phyloP scores from a whole-genome alignment of 2,797 vertebrate species.

The Clarias pachynema region DNA sequence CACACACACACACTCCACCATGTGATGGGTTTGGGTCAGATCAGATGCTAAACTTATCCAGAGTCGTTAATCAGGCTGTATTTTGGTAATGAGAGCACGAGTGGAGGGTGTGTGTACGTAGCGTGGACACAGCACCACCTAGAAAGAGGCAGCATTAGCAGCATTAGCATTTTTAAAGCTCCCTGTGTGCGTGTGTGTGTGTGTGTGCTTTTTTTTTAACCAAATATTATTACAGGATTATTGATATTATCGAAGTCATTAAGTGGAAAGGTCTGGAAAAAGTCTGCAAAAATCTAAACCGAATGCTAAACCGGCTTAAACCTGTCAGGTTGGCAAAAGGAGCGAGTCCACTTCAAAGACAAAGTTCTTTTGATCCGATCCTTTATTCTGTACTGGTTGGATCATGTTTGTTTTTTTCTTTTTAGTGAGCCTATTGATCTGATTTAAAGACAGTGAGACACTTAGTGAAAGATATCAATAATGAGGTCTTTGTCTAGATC shows the following conservation, averaged over 20 bases:
- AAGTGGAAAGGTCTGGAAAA: neutral
- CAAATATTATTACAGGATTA: neutral
- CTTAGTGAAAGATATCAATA: neutral
- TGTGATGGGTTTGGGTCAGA: neutral
- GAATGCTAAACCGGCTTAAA: neutral
- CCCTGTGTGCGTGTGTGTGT: neutral
- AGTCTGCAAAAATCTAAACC: neutral
- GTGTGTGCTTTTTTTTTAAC: too few species aligned
- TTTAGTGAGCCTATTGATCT: neutral
- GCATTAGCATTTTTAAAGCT: neutral
- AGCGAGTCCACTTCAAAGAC: neutral
- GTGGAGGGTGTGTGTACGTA: slow-evolving; percentile 1
- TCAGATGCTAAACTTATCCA: neutral
- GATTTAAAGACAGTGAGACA: neutral
- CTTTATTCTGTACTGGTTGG: neutral
- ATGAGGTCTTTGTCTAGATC: neutral
- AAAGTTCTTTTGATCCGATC: neutral
- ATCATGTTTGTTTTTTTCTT: neutral
- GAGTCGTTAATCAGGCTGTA: neutral
- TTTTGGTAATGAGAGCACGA: neutral
- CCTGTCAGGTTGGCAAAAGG: neutral
- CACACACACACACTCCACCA: neutral
- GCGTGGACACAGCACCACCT: slow-evolving; percentile 9
- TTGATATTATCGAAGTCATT: neutral
- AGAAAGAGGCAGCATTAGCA: neutral